These are phyloP conservation scores for Phataginus tricuspis DNA, from an alignment of 2,797 vertebrate genomes.

Conservation along the genomic window DNA sequence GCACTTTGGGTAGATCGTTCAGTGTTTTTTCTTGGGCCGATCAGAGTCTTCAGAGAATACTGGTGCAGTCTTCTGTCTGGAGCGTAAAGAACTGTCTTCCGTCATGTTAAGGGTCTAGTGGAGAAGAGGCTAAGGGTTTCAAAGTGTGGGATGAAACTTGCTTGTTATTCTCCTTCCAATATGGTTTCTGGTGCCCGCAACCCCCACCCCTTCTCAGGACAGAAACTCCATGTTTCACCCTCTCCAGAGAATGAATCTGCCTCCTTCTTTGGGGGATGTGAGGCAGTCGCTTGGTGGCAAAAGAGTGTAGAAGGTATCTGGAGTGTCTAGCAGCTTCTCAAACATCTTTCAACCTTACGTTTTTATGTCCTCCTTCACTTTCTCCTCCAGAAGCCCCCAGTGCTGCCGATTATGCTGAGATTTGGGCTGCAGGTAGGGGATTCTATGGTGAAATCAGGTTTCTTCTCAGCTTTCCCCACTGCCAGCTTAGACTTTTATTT, in stretches of 20 bases:
- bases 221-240: background rate
- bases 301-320: background rate
- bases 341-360: too few relatives aligned
- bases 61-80: background rate
- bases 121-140: background rate
- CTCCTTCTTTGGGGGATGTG: background rate
- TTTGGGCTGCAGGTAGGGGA: too few relatives aligned
- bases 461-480: background rate
- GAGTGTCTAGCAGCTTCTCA: background rate
- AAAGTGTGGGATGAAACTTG: background rate
- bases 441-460: background rate
- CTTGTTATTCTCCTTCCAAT: accelerated
- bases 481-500: background rate
- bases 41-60: background rate
- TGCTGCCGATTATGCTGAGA: background rate
- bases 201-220: background rate
- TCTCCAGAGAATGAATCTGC: background rate
- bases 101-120: background rate
- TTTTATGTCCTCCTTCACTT: background rate
- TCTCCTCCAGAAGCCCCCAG: background rate
- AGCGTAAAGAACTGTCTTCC: background rate
- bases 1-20: background rate
- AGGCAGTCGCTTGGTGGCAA: background rate
- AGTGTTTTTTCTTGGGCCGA: background rate
- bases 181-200: background rate